Base-by-base conservation (phyloP, 2,797 vertebrate species). In the Cuculus canorus region DNA sequence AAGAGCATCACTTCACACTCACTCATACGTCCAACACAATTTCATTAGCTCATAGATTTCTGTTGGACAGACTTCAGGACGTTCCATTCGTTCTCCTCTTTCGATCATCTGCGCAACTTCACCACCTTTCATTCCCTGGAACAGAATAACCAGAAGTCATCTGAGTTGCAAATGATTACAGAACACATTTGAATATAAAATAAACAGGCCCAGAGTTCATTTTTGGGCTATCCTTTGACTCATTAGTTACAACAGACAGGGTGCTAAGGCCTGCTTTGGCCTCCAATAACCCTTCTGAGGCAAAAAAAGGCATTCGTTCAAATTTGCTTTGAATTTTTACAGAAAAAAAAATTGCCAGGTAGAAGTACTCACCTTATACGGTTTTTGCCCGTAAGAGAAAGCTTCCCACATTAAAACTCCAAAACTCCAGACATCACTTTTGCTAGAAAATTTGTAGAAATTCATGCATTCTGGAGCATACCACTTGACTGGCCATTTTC, bases 401-500 rank as follows among this genome's bases (percentile, higher is more conserved):
- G 99, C 98, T 93, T 99, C 99, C 99, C 99, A 99, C 99, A 99
- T 99, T 72, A 99, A 97, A 68, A 99, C 99, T 0, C 99, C 99
- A 18, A 99, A 99, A 96, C 99, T 99, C 99, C 99, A 99, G 80
- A 99, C 99, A 15, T 99, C 99, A 71, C 99, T 99, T 97, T 99
- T 99, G 92, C 98, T 99, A 64, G 99, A 99, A 97, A 99, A 99
- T 94, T 98, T 99, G 88, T 98, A 98, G 98, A 98, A 99, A 97
- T 99, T 99, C 88, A 99, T 99, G 68, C 99, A 99, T 96, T 99
- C 99, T 0, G 99, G 99, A 16, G 99, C 99, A 5, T 99, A 99
- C 99, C 99, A 99, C 89, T 99, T 99, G 60, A 99, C 98, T 1
- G 99, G 99, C 99, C 99, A 99, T 96, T 99, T 99, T 47, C 99